phyloP scores from a whole-genome alignment of 2,888 invertebrate genomes.

The Troides aeacus region DNA sequence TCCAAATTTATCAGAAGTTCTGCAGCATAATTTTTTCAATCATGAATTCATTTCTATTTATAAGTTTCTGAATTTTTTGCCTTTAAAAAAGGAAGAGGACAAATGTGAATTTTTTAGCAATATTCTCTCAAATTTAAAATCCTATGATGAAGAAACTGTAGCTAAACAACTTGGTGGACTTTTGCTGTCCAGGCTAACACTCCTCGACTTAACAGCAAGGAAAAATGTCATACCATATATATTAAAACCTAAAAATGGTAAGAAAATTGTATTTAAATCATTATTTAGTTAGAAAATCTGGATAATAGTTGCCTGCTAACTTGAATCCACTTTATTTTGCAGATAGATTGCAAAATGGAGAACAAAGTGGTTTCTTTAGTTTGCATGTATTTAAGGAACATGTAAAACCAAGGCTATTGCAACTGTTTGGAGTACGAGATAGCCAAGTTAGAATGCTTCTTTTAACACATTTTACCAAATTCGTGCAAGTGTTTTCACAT shows the following conservation, averaged over 20 bases:
- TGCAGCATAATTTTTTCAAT: constrained; percentile 88
- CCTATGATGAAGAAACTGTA: constrained; percentile 89
- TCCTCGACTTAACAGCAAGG: constrained; percentile 90
- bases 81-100: constrained; percentile 87
- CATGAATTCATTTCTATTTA: constrained; percentile 92
- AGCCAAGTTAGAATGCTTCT: constrained; percentile 87
- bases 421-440: constrained; percentile 92
- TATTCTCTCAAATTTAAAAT: constrained; percentile 83
- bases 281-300: neutral
- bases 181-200: constrained; percentile 90
- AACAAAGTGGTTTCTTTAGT: constrained; percentile 82
- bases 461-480: constrained; percentile 88
- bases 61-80: constrained; percentile 89
- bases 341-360: constrained; percentile 65
- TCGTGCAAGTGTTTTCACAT: constrained; percentile 85
- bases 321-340: constrained; percentile 38
- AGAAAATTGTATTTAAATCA: constrained; percentile 28
- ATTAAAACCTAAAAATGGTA: constrained; percentile 85
- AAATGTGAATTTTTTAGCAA: constrained; percentile 88
- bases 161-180: constrained; percentile 89
- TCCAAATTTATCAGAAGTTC: constrained; percentile 83
- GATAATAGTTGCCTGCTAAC: neutral
- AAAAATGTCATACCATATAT: constrained; percentile 85
- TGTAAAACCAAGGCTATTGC: constrained; percentile 87
- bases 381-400: constrained; percentile 84